Percentiles rank a stretch among this genome's conserved stretches.
These are phyloP conservation scores for Papilio polytes DNA, from an alignment of 1,140 invertebrate species.

Conservation along the genomic window DNA sequence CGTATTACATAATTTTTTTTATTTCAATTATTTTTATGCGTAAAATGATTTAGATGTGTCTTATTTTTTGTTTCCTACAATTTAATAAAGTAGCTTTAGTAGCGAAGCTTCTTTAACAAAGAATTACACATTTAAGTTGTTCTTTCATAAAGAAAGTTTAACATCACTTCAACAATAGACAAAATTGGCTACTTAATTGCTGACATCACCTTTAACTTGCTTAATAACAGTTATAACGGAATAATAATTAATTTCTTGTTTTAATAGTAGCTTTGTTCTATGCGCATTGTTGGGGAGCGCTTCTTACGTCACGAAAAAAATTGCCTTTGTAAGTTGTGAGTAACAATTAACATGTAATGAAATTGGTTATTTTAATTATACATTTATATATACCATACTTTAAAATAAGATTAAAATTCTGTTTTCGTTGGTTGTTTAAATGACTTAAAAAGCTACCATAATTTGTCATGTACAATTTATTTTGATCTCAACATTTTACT, in stretches of 20 bases:
- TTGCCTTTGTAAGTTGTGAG: not conserved
- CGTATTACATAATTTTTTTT: not conserved
- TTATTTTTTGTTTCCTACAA: too few species aligned
- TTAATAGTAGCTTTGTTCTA: conserved; percentile 15
- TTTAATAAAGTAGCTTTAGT: too few species aligned
- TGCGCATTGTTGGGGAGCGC: not conserved
- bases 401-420: too few species aligned
- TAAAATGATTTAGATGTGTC: not conserved
- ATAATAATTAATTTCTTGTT: conserved; percentile 27
- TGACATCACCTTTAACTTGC: conserved; percentile 21
- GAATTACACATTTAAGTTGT: not conserved
- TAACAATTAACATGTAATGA: not conserved
- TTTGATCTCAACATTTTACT: not conserved
- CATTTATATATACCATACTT: too few species aligned
- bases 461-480: not conserved
- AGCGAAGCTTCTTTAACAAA: too few species aligned
- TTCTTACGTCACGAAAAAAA: not conserved
- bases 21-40: not conserved
- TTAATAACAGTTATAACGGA: conserved; percentile 4
- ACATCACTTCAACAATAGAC: not conserved
- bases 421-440: not conserved
- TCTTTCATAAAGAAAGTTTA: not conserved
- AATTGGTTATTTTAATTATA: not conserved
- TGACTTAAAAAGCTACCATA: not conserved
- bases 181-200: not conserved